These are phyloP conservation scores for Pogonognathellus flavescens DNA, from an alignment of 1,140 invertebrate species.

Conservation along the genomic window DNA sequence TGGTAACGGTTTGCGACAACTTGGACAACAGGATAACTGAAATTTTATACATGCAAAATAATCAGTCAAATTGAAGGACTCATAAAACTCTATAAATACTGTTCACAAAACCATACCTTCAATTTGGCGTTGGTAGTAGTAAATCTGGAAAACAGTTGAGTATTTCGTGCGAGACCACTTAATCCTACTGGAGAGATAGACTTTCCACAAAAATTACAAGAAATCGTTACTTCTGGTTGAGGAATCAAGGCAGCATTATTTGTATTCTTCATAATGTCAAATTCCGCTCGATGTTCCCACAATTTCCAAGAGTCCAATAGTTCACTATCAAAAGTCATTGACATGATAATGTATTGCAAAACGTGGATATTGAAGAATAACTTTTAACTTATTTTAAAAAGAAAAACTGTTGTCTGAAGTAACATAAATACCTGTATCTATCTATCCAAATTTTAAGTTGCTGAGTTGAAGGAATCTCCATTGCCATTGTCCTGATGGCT, in stretches of 20 bases:
- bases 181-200: conserved; percentile 83
- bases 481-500: conserved; percentile 65
- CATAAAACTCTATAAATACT: conserved; percentile 52
- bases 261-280: conserved; percentile 81
- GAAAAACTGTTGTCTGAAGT: no score
- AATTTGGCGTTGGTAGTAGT: conserved; percentile 75
- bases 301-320: conserved; percentile 85
- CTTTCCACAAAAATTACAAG: conserved; percentile 96
- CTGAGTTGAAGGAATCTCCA: conserved; percentile 60
- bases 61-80: no score
- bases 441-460: conserved; percentile 65
- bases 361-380: no score
- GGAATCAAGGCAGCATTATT: conserved; percentile 76
- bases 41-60: no score
- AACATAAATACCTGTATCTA: conserved; percentile 56
- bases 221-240: conserved; percentile 85
- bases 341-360: no score
- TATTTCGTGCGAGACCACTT: conserved; percentile 75
- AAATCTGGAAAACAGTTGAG: conserved; percentile 76
- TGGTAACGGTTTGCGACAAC: conserved; percentile 93
- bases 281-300: conserved; percentile 83
- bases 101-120: conserved; percentile 71
- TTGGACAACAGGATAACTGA: conserved; percentile 90
- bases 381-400: background rate
- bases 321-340: conserved; percentile 75